A percentile compares a stretch with the other conserved stretches of the same genome.
Conservation (phyloP, 2,113 vertebrate species). For the Indicator indicator region DNA sequence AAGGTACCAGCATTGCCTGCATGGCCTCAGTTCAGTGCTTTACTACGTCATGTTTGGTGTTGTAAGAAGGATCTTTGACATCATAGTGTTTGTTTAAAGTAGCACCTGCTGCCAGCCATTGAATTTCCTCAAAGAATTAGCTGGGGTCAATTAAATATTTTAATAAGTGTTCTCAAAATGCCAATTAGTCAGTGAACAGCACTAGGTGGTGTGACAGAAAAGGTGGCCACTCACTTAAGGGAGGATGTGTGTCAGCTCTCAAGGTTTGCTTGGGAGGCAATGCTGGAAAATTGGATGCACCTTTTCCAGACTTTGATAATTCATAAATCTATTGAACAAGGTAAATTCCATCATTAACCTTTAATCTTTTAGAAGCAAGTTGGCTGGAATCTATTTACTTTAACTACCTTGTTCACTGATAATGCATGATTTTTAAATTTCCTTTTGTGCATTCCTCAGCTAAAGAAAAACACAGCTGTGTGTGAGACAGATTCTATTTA, state of each 20-base stretch:
- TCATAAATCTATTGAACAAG: slow-evolving; percentile 79
- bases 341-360: slow-evolving; percentile 78
- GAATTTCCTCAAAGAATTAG: slow-evolving; percentile 24
- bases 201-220: slow-evolving; percentile 61
- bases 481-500: slow-evolving; percentile 80
- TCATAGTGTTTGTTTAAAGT: not conserved
- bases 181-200: slow-evolving; percentile 65
- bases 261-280: slow-evolving; percentile 57
- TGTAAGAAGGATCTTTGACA: not conserved
- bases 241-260: slow-evolving; percentile 43
- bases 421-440: slow-evolving; percentile 79
- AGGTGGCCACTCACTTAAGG: slow-evolving; percentile 41
- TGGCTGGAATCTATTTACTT: slow-evolving; percentile 80
- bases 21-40: not conserved
- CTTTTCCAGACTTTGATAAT: slow-evolving; percentile 82
- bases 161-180: slow-evolving; percentile 70
- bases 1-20: not conserved
- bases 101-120: not conserved
- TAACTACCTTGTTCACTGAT: slow-evolving; percentile 77
- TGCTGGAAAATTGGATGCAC: slow-evolving; percentile 68
- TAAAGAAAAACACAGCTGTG: slow-evolving; percentile 84
- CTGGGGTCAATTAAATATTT: slow-evolving; percentile 52
- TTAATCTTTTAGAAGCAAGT: slow-evolving; percentile 80
- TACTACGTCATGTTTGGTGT: not conserved
- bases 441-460: slow-evolving; percentile 77